phyloP scores from a whole-genome alignment of 2,888 invertebrate genomes.

The Synanthedon andrenaeformis region DNA sequence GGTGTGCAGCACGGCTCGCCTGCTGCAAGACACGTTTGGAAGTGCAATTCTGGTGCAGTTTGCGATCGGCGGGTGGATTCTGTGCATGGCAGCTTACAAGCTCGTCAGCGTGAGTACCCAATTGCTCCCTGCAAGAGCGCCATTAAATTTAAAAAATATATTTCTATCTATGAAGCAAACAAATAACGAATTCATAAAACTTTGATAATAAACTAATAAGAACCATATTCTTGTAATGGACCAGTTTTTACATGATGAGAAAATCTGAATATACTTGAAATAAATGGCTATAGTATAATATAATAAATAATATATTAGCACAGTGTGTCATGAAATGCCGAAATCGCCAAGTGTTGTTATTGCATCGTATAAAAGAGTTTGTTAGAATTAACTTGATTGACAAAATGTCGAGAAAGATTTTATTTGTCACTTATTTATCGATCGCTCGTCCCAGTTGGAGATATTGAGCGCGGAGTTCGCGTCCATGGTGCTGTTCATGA shows the following conservation, averaged over 20 bases:
- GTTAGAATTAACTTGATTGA: too few species aligned
- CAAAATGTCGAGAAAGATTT: too few species aligned
- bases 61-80: slow-evolving; percentile 53
- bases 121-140: too few species aligned
- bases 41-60: slow-evolving; percentile 48
- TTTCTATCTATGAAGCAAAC: neutral
- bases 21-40: slow-evolving; percentile 44
- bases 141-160: neutral
- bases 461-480: slow-evolving; percentile 53
- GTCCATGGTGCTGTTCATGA: slow-evolving; percentile 63
- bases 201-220: neutral
- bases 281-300: too few species aligned
- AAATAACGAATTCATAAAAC: neutral
- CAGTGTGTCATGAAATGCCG: too few species aligned
- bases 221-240: too few species aligned
- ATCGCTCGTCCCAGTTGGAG: slow-evolving; percentile 22
- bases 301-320: too few species aligned
- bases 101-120: slow-evolving; percentile 40
- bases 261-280: too few species aligned
- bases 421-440: too few species aligned
- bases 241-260: too few species aligned
- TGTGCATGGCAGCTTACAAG: slow-evolving; percentile 59
- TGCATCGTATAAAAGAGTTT: too few species aligned
- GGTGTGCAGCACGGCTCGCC: slow-evolving; percentile 21
- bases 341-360: too few species aligned